Evolutionary conservation across 2,888 invertebrate species (phyloP).

Genomic region (Cantharis flavilabris): DNA sequence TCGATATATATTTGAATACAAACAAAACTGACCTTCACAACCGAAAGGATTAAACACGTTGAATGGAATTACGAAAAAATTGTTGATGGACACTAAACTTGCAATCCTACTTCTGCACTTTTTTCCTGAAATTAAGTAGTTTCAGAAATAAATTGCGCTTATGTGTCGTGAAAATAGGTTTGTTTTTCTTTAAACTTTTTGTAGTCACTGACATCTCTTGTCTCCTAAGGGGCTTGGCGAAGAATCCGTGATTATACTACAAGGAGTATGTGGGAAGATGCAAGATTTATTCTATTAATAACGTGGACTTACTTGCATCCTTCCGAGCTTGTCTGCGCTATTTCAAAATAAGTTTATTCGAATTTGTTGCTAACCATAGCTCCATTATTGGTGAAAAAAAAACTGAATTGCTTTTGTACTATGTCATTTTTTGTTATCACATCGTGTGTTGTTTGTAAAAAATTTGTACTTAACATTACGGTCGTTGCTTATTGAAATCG

Average conservation of each 20-base stretch:
- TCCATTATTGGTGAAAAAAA: not conserved
- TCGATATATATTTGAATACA: slow-evolving; percentile 22
- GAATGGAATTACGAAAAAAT: not conserved
- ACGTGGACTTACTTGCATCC: slow-evolving; percentile 20
- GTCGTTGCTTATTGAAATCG: slow-evolving; percentile 15
- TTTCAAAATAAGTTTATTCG: not conserved
- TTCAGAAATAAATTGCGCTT: not conserved
- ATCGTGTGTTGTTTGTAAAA: not conserved
- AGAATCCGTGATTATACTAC: slow-evolving; percentile 32
- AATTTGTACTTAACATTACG: not conserved
- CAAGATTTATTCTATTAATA: slow-evolving; percentile 36
- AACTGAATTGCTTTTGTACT: slow-evolving; percentile 1
- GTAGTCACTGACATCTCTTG: slow-evolving; percentile 13
- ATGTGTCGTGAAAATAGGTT: not conserved
- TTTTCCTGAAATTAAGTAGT: not conserved
- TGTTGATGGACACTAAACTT: not conserved
- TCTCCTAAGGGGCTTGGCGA: slow-evolving; percentile 32
- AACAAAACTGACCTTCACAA: slow-evolving; percentile 18
- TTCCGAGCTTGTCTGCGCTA: slow-evolving; percentile 13
- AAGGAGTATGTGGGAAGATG: slow-evolving; percentile 34
- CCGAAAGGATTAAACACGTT: not conserved
- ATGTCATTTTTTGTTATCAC: slow-evolving; percentile 6
- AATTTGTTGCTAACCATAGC: not conserved
- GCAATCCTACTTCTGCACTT: not conserved
- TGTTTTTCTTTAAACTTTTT: slow-evolving; percentile 11